Percentiles rank a stretch among this genome's conserved stretches.
Conservation (phyloP, 1,140 invertebrate genomes). For the Drosophila cardini region DNA sequence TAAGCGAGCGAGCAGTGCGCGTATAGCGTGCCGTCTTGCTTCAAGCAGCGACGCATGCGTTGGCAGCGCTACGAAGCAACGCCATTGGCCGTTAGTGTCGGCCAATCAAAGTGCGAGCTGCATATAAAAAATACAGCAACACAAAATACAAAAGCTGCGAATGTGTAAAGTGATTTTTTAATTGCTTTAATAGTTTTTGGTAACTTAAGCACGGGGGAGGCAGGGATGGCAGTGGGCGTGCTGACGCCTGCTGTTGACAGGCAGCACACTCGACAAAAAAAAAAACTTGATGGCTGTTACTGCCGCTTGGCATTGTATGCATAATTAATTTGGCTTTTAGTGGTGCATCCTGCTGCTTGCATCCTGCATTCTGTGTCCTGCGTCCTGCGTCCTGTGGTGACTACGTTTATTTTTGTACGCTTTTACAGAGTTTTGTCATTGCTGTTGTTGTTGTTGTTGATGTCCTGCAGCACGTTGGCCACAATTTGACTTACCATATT, state of each 20-base stretch:
- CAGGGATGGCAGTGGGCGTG: constrained; percentile 19
- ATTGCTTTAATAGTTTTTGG: constrained; percentile 73
- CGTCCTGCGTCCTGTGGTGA: constrained; percentile 37
- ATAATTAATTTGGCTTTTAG: constrained; percentile 83
- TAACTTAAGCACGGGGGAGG: neutral
- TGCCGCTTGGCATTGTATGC: constrained; percentile 61
- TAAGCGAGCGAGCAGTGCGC: constrained; percentile 36
- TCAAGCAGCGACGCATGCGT: constrained; percentile 61
- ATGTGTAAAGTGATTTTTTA: constrained; percentile 81
- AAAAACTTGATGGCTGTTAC: constrained; percentile 40
- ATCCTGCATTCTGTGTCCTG: constrained; percentile 32
- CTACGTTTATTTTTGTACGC: constrained; percentile 24
- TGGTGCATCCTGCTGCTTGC: constrained; percentile 30
- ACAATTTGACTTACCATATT: constrained; percentile 58
- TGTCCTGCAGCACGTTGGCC: constrained; percentile 39
- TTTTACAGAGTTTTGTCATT: constrained; percentile 20
- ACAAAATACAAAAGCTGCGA: constrained; percentile 41
- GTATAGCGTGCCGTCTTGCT: constrained; percentile 33
- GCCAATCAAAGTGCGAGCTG: constrained; percentile 48
- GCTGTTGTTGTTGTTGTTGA: constrained; percentile 7
- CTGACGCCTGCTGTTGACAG: constrained; percentile 61
- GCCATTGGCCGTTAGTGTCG: constrained; percentile 51
- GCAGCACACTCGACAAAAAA: constrained; percentile 25
- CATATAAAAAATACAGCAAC: constrained; percentile 17
- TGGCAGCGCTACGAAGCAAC: constrained; percentile 33